Conservation (phyloP, 2,888 invertebrate genomes). For the Sinelater perroti region DNA sequence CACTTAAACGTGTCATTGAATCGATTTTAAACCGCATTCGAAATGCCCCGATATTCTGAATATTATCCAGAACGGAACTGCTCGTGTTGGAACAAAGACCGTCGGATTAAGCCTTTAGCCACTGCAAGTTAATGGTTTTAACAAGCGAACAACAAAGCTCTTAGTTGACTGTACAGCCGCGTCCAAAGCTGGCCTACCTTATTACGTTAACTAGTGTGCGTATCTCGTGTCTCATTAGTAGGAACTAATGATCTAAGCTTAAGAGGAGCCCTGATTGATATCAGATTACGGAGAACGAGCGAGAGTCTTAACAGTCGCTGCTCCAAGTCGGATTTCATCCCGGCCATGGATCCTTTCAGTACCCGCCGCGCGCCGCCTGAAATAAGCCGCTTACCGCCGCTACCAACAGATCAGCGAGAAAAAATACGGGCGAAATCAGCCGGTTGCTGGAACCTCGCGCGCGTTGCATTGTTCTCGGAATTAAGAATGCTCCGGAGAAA, state of each 20-base stretch:
- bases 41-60: constrained; percentile 3
- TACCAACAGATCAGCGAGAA: constrained; percentile 37
- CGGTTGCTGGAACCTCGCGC: constrained; percentile 30
- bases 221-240: constrained; percentile 37
- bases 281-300: constrained; percentile 46
- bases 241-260: constrained; percentile 42
- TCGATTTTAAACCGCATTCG: constrained; percentile 2
- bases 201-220: constrained; percentile 34
- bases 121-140: constrained; percentile 31
- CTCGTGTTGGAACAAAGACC: constrained; percentile 19
- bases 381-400: constrained; percentile 47
- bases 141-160: constrained; percentile 27
- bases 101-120: constrained; percentile 12
- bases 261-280: constrained; percentile 44
- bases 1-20: no score
- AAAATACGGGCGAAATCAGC: constrained; percentile 35
- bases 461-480: constrained; percentile 29
- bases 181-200: constrained; percentile 24
- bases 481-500: constrained; percentile 26
- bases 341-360: constrained; percentile 47
- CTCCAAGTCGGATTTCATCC: constrained; percentile 54
- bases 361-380: constrained; percentile 47
- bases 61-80: constrained; percentile 11
- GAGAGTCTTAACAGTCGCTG: constrained; percentile 54
- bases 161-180: constrained; percentile 16